Percentiles rank a stretch among this genome's conserved stretches.
Evolutionary conservation across 2,888 invertebrate species (phyloP).

Genomic region (Shargacucullia verbasci): DNA sequence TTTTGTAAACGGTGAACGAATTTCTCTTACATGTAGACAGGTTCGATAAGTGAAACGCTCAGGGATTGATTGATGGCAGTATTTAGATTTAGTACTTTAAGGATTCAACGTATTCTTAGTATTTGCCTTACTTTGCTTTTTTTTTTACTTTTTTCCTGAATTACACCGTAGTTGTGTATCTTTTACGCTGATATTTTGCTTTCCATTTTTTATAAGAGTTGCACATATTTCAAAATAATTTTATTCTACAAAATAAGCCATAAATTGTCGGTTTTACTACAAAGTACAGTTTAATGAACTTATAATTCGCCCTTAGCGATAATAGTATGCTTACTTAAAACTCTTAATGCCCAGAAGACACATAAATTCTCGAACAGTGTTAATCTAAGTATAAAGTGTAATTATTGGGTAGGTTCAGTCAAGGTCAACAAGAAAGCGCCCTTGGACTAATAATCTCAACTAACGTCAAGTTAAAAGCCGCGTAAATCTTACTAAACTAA

Average conservation of each 20-base stretch:
- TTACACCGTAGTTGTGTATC: no score
- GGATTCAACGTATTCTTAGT: background rate
- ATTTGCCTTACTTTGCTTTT: no score
- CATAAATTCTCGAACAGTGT: constrained; percentile 31
- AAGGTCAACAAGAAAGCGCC: constrained; percentile 61
- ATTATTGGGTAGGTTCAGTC: constrained; percentile 43
- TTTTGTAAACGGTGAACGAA: constrained; percentile 60
- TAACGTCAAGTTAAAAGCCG: constrained; percentile 75
- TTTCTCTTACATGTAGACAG: constrained; percentile 55
- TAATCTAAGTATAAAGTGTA: constrained; percentile 35
- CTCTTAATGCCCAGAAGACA: background rate
- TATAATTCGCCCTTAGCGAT: no score
- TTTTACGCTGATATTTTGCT: no score
- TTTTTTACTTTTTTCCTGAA: no score
- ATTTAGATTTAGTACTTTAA: constrained; percentile 31
- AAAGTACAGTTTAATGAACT: no score
- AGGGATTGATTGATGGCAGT: constrained; percentile 49
- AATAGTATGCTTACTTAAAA: background rate
- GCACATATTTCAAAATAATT: no score
- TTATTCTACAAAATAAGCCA: no score
- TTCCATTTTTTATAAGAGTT: no score
- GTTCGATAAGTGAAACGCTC: constrained; percentile 49
- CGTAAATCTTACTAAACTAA: constrained; percentile 69
- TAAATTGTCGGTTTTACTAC: no score
- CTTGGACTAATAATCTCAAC: constrained; percentile 74